These are phyloP conservation scores for Callopanchax toddi DNA, from an alignment of 2,113 vertebrate species.

Conservation along the genomic window DNA sequence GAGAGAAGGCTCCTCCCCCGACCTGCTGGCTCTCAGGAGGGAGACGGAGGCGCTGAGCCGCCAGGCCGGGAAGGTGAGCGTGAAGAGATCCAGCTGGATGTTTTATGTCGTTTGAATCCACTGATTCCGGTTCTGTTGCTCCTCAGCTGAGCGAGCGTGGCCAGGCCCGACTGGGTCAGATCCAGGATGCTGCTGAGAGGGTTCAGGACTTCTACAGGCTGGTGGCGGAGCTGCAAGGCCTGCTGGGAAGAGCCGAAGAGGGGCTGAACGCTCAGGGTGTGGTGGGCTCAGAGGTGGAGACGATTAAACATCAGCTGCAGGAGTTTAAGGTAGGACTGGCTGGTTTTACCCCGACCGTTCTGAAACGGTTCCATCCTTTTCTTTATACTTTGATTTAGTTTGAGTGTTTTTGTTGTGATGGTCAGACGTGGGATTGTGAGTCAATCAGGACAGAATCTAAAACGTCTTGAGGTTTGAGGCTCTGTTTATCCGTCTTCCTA, in stretches of 20 bases:
- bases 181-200: slow-evolving; percentile 81
- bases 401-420: too few relatives aligned
- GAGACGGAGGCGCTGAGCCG: slow-evolving; percentile 92
- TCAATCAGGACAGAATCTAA: too few relatives aligned
- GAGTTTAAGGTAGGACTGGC: slow-evolving; percentile 90
- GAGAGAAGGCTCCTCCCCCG: slow-evolving; percentile 90
- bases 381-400: too few relatives aligned
- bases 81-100: slow-evolving; percentile 49
- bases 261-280: slow-evolving; percentile 85
- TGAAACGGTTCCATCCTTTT: too few relatives aligned
- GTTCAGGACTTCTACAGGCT: slow-evolving; percentile 90
- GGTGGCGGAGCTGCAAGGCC: slow-evolving; percentile 84
- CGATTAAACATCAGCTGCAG: slow-evolving; percentile 91
- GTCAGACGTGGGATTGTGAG: too few relatives aligned
- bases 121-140: neutral
- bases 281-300: slow-evolving; percentile 93
- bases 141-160: slow-evolving; percentile 85
- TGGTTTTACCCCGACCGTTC: too few relatives aligned
- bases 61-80: slow-evolving; percentile 89
- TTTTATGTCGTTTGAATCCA: neutral
- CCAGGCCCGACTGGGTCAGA: slow-evolving; percentile 85
- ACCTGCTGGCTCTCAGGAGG: slow-evolving; percentile 89
- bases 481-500: slow-evolving; percentile 10
- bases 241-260: slow-evolving; percentile 86
- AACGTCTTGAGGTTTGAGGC: too few relatives aligned